Evolutionary conservation across 2,797 vertebrate species (phyloP).

Genomic region (Steatocranus sp.): DNA sequence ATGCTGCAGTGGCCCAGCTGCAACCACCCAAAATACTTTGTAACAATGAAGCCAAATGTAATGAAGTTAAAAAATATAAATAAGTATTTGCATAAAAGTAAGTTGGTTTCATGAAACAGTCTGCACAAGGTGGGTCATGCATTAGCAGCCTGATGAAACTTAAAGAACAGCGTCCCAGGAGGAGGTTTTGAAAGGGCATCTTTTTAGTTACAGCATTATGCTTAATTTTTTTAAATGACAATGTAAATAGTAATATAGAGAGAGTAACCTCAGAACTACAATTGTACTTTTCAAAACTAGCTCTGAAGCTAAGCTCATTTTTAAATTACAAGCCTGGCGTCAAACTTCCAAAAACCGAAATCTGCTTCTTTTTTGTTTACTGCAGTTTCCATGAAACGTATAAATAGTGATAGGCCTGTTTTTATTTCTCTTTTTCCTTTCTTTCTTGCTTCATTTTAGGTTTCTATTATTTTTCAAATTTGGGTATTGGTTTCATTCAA

Average conservation of each 20-base stretch:
- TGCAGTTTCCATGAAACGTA: rapidly evolving
- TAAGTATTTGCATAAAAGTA: rapidly evolving
- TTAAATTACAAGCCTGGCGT: not conserved
- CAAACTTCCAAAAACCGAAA: not conserved
- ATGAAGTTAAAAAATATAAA: not conserved
- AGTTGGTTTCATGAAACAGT: not conserved
- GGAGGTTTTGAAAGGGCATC: not conserved
- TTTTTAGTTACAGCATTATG: not conserved
- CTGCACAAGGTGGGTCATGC: not conserved
- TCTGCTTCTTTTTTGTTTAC: rapidly evolving
- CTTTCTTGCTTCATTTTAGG: not conserved
- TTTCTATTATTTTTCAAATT: not conserved
- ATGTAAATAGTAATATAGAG: not conserved
- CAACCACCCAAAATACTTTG: not conserved
- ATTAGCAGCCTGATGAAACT: not conserved
- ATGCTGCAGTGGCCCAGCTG: not conserved
- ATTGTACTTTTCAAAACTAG: not conserved
- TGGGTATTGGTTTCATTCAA: not conserved
- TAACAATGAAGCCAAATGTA: not conserved
- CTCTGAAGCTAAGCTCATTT: not conserved
- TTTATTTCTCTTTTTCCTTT: not conserved
- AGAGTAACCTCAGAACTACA: not conserved
- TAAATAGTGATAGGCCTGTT: not conserved
- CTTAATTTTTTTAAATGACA: not conserved
- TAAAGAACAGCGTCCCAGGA: not conserved